These are phyloP conservation scores for Aepyceros melampus DNA, from an alignment of 2,113 vertebrate genomes.

Conservation along the genomic window DNA sequence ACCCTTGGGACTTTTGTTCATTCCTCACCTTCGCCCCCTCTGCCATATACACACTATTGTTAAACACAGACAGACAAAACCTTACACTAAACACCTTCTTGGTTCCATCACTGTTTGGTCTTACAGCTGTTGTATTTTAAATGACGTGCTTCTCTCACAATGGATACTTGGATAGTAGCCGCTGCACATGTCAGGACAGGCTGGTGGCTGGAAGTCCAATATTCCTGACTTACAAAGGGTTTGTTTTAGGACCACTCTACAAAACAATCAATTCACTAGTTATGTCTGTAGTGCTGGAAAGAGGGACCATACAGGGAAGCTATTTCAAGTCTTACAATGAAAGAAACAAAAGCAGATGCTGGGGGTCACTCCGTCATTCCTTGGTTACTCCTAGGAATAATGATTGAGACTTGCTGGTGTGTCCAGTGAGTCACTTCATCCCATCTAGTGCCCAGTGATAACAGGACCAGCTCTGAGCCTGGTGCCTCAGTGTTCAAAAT, in stretches of 20 bases:
- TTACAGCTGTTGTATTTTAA: background rate
- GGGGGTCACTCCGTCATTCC: background rate
- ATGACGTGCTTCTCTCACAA: background rate
- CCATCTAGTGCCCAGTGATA: background rate
- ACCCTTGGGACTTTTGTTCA: background rate
- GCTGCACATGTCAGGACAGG: background rate
- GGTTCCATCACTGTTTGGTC: background rate
- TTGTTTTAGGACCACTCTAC: background rate
- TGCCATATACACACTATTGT: background rate
- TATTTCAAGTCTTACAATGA: background rate
- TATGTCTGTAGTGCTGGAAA: background rate
- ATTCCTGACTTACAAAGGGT: background rate
- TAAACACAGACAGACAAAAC: background rate
- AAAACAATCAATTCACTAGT: background rate
- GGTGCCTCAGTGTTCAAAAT: background rate
- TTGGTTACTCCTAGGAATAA: background rate
- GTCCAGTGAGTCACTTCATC: background rate
- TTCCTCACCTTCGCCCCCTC: background rate
- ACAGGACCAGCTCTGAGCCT: background rate
- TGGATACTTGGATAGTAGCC: background rate
- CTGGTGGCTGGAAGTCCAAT: background rate
- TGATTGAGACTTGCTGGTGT: background rate
- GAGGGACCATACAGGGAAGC: background rate
- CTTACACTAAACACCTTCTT: background rate
- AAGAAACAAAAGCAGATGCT: background rate